Conservation (phyloP, 2,888 invertebrate genomes). For the Coremacera marginata region DNA sequence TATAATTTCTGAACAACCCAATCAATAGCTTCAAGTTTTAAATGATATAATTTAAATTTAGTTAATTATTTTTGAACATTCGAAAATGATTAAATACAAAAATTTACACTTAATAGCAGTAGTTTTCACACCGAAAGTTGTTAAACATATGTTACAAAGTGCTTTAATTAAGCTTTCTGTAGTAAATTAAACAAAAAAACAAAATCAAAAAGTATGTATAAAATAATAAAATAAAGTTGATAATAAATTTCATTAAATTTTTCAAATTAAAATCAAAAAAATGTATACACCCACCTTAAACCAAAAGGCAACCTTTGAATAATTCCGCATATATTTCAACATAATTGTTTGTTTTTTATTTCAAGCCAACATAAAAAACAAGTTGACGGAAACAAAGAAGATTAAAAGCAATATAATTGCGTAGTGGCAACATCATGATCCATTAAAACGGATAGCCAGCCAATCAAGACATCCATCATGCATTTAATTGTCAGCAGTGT, state of each 20-base stretch:
- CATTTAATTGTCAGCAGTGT: neutral
- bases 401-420: neutral
- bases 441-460: neutral
- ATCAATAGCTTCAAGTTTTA: too few species aligned
- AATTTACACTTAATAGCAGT: too few species aligned
- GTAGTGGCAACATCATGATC: constrained; percentile 4
- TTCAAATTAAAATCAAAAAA: constrained; percentile 31
- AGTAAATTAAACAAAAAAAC: neutral
- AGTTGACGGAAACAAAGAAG: neutral
- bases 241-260: constrained; percentile 26
- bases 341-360: neutral
- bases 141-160: too few species aligned
- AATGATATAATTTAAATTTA: too few species aligned
- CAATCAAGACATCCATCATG: constrained; percentile 7
- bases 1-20: too few species aligned
- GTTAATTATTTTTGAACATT: too few species aligned
- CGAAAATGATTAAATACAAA: too few species aligned
- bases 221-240: neutral
- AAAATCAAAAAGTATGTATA: neutral
- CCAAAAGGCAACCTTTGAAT: constrained; percentile 85
- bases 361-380: neutral
- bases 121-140: too few species aligned
- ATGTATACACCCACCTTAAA: constrained; percentile 83
- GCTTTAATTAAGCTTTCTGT: neutral
- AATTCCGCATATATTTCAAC: neutral